These are phyloP conservation scores for Takifugu ocellatus DNA, from an alignment of 2,797 vertebrate species.

Conservation along the genomic window DNA sequence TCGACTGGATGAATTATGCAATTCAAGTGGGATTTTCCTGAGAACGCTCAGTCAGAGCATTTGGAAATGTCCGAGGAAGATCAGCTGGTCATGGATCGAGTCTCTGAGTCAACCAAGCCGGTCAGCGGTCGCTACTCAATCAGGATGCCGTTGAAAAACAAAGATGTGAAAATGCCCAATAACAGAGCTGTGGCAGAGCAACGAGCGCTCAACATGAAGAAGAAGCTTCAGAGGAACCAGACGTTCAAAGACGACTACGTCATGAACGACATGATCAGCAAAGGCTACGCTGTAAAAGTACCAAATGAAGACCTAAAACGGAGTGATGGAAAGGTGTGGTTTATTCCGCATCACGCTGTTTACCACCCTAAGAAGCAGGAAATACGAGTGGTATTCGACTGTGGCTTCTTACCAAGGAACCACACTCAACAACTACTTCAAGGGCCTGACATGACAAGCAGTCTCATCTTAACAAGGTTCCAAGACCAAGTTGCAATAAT, in stretches of 20 bases:
- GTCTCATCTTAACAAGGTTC: background rate
- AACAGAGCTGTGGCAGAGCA: too few relatives aligned
- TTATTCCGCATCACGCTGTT: background rate
- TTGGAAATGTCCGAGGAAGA: constrained; percentile 18
- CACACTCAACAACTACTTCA: constrained; percentile 6
- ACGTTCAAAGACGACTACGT: background rate
- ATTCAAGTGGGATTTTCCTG: constrained; percentile 20
- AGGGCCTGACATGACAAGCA: background rate
- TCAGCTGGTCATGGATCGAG: constrained; percentile 1
- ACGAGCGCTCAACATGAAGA: too few relatives aligned
- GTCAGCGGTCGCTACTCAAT: constrained; percentile 3
- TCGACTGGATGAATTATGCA: constrained; percentile 7
- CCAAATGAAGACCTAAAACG: background rate
- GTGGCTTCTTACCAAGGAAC: background rate
- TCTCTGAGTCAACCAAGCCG: constrained; percentile 3
- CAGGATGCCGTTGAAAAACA: constrained; percentile 5
- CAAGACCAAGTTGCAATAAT: background rate
- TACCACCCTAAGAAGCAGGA: constrained; percentile 3
- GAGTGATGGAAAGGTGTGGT: background rate
- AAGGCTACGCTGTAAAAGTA: background rate
- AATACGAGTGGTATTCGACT: background rate
- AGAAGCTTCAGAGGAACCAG: too few relatives aligned
- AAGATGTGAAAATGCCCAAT: too few relatives aligned
- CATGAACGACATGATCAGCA: background rate
- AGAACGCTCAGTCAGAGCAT: constrained; percentile 2